Evolutionary conservation across 2,113 vertebrate genomes (phyloP).

Genomic region (Gyps fulvus): DNA sequence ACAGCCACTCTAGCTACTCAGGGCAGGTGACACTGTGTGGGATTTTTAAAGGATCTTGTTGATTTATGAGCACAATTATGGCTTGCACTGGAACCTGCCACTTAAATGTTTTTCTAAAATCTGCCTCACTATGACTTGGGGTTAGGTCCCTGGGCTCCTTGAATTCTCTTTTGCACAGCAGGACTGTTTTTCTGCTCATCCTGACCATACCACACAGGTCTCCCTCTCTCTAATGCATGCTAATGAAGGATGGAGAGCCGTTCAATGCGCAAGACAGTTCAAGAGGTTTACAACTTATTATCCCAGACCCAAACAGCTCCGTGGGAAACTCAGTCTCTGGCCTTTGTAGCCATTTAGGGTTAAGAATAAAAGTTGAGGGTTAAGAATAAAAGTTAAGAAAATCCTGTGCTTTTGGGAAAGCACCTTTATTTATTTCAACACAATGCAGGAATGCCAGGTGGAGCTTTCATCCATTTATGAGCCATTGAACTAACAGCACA

Average conservation of each 20-base stretch:
- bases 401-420: background rate
- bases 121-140: background rate
- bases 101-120: background rate
- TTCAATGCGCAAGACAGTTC: background rate
- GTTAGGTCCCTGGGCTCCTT: background rate
- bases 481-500: background rate
- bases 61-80: background rate
- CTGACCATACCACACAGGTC: rapidly evolving
- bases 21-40: background rate
- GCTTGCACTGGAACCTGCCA: background rate
- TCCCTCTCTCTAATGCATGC: background rate
- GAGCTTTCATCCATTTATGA: background rate
- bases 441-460: background rate
- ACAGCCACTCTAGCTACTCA: background rate
- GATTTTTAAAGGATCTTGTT: background rate
- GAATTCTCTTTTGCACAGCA: background rate
- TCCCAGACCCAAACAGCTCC: background rate
- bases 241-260: background rate
- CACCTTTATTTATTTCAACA: background rate
- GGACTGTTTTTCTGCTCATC: background rate
- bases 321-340: background rate
- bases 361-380: background rate
- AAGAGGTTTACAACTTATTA: background rate
- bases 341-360: background rate
- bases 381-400: background rate